Conservation (phyloP, 2,888 invertebrate genomes). For the Eustalomyia histrio region DNA sequence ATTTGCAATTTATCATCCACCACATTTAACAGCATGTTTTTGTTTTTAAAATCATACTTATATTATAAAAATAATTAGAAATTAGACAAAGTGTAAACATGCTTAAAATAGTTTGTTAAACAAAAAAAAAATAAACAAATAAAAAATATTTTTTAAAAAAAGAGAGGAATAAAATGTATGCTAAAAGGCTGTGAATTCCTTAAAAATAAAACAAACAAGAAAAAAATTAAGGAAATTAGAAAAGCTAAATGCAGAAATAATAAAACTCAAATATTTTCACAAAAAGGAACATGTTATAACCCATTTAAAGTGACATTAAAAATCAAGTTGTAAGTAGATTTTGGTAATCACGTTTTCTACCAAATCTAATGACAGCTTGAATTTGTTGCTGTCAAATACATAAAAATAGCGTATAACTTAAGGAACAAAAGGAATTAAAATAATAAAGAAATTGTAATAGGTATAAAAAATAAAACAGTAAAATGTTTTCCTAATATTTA, state of each 20-base stretch:
- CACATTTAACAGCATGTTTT: conserved; percentile 43
- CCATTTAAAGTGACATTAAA: too few relatives aligned
- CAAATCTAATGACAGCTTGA: too few relatives aligned
- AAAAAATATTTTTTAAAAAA: conserved; percentile 6
- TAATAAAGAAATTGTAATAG: too few relatives aligned
- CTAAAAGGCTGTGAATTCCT: conserved; percentile 71
- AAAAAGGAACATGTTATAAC: conserved; percentile 5
- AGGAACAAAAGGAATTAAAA: too few relatives aligned
- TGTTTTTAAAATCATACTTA: conserved; percentile 21
- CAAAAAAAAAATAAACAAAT: conserved; percentile 16
- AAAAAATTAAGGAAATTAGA: conserved; percentile 38
- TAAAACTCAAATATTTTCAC: conserved; percentile 28
- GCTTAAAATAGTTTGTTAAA: conserved; percentile 49
- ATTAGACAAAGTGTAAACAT: conserved; percentile 26
- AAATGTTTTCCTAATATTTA: too few relatives aligned
- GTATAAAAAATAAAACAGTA: too few relatives aligned
- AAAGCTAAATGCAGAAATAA: conserved; percentile 47
- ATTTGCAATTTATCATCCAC: neutral
- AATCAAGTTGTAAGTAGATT: too few relatives aligned
- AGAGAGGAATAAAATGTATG: conserved; percentile 67
- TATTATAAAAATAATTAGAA: conserved; percentile 42
- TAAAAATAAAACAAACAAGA: conserved; percentile 46
- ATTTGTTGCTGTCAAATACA: too few relatives aligned
- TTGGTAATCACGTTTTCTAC: too few relatives aligned
- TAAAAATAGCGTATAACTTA: too few relatives aligned